A percentile compares a stretch with the other conserved stretches of the same genome.
Evolutionary conservation across 2,888 invertebrate genomes (phyloP).

Genomic region (Apotomis betuletana): DNA sequence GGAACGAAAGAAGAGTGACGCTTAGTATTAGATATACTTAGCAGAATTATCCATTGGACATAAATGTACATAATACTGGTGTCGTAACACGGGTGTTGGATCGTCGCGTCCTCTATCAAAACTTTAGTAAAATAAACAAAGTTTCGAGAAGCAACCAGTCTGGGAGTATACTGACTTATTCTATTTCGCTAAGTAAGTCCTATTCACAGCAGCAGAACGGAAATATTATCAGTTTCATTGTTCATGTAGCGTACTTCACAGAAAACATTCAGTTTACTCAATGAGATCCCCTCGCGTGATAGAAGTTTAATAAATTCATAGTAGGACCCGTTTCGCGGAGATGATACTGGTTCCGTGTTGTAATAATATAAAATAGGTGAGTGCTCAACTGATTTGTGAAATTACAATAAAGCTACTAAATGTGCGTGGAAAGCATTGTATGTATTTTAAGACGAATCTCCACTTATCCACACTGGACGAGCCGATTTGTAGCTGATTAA

Average conservation of each 20-base stretch:
- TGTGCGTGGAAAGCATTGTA: background rate
- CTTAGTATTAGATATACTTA: slow-evolving; percentile 22
- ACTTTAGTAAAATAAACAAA: background rate
- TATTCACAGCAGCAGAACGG: slow-evolving; percentile 80
- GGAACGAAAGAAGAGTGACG: background rate
- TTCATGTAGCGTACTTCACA: slow-evolving; percentile 60
- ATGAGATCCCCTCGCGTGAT: slow-evolving; percentile 71
- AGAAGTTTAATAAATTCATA: slow-evolving; percentile 57
- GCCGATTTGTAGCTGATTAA: background rate
- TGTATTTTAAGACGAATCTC: background rate
- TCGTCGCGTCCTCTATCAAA: slow-evolving; percentile 6
- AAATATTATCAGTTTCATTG: slow-evolving; percentile 67
- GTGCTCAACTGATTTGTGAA: background rate
- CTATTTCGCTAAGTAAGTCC: slow-evolving; percentile 66
- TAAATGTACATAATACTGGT: slow-evolving; percentile 32
- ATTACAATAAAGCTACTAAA: background rate
- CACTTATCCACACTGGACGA: background rate
- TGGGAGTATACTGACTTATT: slow-evolving; percentile 49
- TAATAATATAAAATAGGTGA: slow-evolving; percentile 11
- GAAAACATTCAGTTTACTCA: slow-evolving; percentile 42
- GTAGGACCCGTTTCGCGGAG: slow-evolving; percentile 51
- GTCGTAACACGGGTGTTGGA: slow-evolving; percentile 15
- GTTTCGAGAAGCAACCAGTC: slow-evolving; percentile 23
- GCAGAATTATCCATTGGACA: slow-evolving; percentile 33
- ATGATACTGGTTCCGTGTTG: slow-evolving; percentile 50